Evolutionary conservation across 2,113 vertebrate species (phyloP), one percentile per base, ranked within the genome.

Genomic region (Vulpes vulpes): DNA sequence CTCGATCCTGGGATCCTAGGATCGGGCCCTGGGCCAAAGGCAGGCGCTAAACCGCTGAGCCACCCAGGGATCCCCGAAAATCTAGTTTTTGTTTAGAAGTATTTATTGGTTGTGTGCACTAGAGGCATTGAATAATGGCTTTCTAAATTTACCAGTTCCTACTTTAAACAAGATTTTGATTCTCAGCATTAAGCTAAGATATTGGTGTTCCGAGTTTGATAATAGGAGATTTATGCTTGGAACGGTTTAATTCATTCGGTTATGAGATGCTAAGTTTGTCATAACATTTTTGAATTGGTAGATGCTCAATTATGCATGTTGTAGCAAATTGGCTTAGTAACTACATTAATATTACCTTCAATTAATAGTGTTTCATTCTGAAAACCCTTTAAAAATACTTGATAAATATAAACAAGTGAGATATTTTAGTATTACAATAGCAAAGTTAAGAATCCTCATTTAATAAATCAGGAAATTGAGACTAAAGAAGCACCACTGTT

Each of bases 131-230:
- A 85, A 30, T 82, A 74, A 23, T 74, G 55, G 32, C 32, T 91
- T 95, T 93, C 23, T 88, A 32, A 55, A 69, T 89, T 53, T 23
- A 25, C 59, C 12, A 30, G 1, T 86, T 81, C n/a, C 49, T 38
- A n/a, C 7, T 85, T 27, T 53, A n/a, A 17, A 27, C 53, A 79
- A 53, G 59, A 86, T 89, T 93, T 79, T 93, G 57, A 55, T 83
- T 53, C 19, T 69, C 32, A n/a, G 12, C 49, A 57, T 90, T 96
- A 94, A 94, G n/a, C 20, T 15, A 62, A 69, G 51, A 43, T 94
- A 69, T 12, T 92, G 57, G 17, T 76, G 82, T 95, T 96, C 60
- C 16, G 38, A 90, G 59, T 96, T 97, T 80, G 35, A 71, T 25
- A 82, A 84, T 49, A 67, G 55, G 43, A 11, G 57, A 5, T 53